A percentile compares a stretch with the other conserved stretches of the same genome.
Evolutionary conservation across 2,797 vertebrate genomes (phyloP).

Genomic region (Bovichtus variegatus): DNA sequence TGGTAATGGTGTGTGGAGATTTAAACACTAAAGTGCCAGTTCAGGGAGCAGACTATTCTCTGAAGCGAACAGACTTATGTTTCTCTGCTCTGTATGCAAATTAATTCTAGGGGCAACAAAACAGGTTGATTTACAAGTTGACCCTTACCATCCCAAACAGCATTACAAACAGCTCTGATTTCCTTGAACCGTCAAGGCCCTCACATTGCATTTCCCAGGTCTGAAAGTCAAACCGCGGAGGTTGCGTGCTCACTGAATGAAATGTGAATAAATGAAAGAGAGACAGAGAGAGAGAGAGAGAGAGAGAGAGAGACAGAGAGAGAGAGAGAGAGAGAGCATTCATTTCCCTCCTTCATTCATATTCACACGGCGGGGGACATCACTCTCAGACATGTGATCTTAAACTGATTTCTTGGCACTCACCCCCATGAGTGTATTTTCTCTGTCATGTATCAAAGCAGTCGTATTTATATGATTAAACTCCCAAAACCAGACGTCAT

Average conservation of each 20-base stretch:
- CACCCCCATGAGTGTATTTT: constrained; percentile 80
- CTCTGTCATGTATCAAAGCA: constrained; percentile 81
- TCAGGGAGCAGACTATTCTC: constrained; percentile 42
- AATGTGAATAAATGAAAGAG: constrained; percentile 79
- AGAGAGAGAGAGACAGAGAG: background rate
- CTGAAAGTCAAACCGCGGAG: constrained; percentile 73
- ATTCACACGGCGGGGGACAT: constrained; percentile 77
- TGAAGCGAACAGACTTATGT: constrained; percentile 31
- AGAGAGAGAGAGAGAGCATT: constrained; percentile 52
- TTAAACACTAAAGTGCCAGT: constrained; percentile 24
- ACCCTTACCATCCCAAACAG: constrained; percentile 65
- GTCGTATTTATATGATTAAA: constrained; percentile 67
- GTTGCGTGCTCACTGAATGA: constrained; percentile 75
- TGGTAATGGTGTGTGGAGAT: constrained; percentile 26
- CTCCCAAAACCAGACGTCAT: constrained; percentile 57
- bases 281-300: constrained; percentile 12
- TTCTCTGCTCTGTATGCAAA: constrained; percentile 63
- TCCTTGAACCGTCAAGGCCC: constrained; percentile 51
- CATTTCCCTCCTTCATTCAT: constrained; percentile 80
- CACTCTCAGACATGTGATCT: constrained; percentile 76
- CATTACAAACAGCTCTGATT: constrained; percentile 72
- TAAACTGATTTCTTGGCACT: constrained; percentile 78
- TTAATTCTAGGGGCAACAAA: constrained; percentile 59
- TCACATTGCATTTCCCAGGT: constrained; percentile 63
- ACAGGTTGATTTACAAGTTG: constrained; percentile 75